Conservation (phyloP, 1,140 invertebrate genomes). For the Magallana angulata region DNA sequence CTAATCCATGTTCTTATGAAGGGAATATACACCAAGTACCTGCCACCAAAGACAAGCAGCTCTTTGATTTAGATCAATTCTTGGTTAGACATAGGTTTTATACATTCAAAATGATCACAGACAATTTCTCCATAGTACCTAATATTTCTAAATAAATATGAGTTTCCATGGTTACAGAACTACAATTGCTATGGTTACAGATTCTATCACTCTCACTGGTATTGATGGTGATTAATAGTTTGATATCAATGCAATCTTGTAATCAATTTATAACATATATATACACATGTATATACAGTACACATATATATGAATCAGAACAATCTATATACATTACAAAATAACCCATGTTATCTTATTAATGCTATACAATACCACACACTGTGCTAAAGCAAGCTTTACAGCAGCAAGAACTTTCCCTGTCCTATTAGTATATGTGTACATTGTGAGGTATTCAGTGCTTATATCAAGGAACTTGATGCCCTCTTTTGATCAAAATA, state of each 20-base stretch:
- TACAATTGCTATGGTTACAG: not conserved
- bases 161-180: constrained; percentile 23
- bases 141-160: constrained; percentile 28
- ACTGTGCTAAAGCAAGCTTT: constrained; percentile 4
- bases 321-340: constrained; percentile 4
- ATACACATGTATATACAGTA: not conserved
- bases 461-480: not conserved
- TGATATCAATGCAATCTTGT: not conserved
- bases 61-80: constrained; percentile 25
- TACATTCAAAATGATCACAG: constrained; percentile 23
- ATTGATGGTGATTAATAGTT: constrained; percentile 12
- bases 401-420: not conserved
- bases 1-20: not conserved
- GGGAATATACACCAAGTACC: constrained; percentile 1
- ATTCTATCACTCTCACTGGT: constrained; percentile 20
- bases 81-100: constrained; percentile 25
- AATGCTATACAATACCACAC: not conserved
- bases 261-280: constrained; percentile 6
- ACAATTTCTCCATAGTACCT: not conserved
- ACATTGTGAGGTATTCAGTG: not conserved
- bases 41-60: constrained; percentile 24
- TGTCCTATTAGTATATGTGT: not conserved
- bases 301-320: not conserved
- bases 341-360: not conserved
- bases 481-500: not conserved